phyloP scores from a whole-genome alignment of 2,113 vertebrate species.

The Corapipo altera region DNA sequence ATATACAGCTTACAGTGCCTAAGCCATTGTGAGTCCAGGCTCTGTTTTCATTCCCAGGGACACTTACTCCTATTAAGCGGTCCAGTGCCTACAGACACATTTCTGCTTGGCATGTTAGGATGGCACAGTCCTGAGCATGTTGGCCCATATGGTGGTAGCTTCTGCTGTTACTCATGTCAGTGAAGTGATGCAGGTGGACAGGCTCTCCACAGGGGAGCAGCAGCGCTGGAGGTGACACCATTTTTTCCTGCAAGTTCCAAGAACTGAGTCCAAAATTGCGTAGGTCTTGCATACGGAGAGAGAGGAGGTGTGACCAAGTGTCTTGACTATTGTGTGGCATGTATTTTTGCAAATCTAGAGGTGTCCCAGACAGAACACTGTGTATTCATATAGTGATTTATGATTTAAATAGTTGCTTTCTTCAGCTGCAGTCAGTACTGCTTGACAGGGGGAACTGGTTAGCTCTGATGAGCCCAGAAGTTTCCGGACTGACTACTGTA shows the following conservation, averaged over 20 bases:
- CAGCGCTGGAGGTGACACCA: neutral
- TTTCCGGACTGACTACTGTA: neutral
- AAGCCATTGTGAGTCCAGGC: accelerated
- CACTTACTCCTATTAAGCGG: accelerated
- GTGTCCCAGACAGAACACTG: neutral
- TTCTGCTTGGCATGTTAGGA: neutral
- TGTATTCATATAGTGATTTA: neutral
- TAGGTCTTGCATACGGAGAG: neutral
- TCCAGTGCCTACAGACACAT: accelerated
- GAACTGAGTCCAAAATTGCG: accelerated
- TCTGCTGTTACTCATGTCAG: neutral
- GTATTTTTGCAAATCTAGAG: neutral
- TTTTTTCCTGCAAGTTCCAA: neutral
- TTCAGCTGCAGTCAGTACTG: neutral
- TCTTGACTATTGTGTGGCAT: accelerated
- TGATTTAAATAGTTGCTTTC: neutral
- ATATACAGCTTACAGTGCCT: neutral
- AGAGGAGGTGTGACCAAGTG: neutral
- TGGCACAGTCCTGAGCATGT: neutral
- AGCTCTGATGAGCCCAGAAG: neutral
- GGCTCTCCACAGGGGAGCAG: neutral
- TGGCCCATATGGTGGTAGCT: neutral
- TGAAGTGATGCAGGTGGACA: neutral
- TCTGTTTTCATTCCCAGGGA: neutral
- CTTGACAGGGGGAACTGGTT: neutral